Base-by-base conservation (phyloP, 1,140 invertebrate species). In the Triops cancriformis region DNA sequence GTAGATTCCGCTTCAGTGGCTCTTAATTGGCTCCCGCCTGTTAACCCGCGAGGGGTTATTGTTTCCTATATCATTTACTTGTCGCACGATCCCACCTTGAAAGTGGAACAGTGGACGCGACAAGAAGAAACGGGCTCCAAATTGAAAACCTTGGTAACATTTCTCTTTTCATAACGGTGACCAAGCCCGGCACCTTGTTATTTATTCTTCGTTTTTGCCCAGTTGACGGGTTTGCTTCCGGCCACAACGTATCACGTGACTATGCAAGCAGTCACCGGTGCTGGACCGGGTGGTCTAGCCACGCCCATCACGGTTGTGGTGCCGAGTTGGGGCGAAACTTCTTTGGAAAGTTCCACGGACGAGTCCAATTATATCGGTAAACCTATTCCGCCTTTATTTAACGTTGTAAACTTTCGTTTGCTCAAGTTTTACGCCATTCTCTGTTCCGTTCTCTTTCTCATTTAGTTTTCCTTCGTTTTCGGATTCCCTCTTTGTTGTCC, bases 211-310 rank as follows among this genome's bases (percentile, higher is more conserved):
- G 77, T 37, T 37, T 37, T 2, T 7, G 31, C 31, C 2, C 7
- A 83, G 79, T 80, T 89, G 73, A 83, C 83, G 12, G 84, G 83
- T 43, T 81, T 89, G 37, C 72, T 84, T 14, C 82, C 85, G 1
- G 86, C 86, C 26, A 85, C 84, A 73, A 81, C 83, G 26, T 89
- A 90, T 79, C 87, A 85, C 72, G 84, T 89, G 43, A 83, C 85
- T 79, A 84, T 89, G 28, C 84, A 86, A 79, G 89, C 88, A 26
- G 84, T 83, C 3, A 89, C 87, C 11, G 84, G 84, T 79, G 86
- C 86, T 37, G 88, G 88, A 18, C 83, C 84, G 75, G 87, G 89
- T 10, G 85, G 84, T 64, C 74, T 79, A 11, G 77, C 81, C 23
- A 73, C 74, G 31, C 51, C 74, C 23, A 73, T 80, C 11, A 23